Conservation (phyloP, 2,113 vertebrate species). For the Limanda limanda region DNA sequence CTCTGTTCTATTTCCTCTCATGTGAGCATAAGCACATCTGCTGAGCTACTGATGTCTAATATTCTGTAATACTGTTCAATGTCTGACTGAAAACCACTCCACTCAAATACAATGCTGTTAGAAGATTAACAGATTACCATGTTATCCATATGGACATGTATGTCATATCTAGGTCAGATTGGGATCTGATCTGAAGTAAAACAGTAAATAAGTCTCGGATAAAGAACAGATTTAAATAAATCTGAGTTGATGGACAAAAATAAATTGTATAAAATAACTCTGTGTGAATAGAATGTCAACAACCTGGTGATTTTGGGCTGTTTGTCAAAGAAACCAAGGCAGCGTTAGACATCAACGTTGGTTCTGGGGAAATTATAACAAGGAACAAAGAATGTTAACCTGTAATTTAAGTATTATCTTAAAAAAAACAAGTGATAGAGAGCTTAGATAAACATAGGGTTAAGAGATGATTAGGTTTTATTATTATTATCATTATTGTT, state of each 20-base stretch:
- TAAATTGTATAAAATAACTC: background rate
- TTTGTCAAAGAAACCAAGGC: no score
- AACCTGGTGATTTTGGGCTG: background rate
- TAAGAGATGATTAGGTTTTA: no score
- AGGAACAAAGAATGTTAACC: background rate
- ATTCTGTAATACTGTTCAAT: slow-evolving; percentile 7
- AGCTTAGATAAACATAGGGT: no score
- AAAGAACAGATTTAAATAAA: slow-evolving; percentile 32
- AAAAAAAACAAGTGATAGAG: no score
- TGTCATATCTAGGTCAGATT: slow-evolving; percentile 60
- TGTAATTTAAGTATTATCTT: no score
- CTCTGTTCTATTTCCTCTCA: slow-evolving; percentile 9
- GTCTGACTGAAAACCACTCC: slow-evolving; percentile 23
- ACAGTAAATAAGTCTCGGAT: slow-evolving; percentile 23
- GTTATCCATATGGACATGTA: slow-evolving; percentile 42
- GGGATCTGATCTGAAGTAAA: slow-evolving; percentile 22
- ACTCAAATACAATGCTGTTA: slow-evolving; percentile 16
- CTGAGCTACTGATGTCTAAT: slow-evolving; percentile 5
- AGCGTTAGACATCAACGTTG: no score
- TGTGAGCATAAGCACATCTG: slow-evolving; percentile 11
- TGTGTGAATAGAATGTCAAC: background rate
- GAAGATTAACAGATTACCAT: slow-evolving; percentile 63
- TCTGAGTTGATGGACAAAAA: slow-evolving; percentile 6
- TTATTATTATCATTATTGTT: no score
- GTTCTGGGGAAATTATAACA: background rate